Evolutionary conservation across 2,888 invertebrate genomes (phyloP).

Genomic region (Pristionchus maxplancki): DNA sequence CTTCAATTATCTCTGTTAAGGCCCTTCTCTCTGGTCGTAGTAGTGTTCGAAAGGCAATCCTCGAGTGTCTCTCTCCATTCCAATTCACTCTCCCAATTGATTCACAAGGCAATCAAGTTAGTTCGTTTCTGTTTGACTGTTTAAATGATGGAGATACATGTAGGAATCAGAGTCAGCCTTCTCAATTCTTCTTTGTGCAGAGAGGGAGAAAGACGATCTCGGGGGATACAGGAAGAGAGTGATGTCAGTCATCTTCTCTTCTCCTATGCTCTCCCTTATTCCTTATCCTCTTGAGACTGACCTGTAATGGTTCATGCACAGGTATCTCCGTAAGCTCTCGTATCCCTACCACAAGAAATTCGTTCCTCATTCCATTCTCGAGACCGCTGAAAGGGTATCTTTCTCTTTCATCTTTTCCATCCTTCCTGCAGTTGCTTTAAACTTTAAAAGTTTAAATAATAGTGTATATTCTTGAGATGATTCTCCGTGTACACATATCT

Average conservation of each 20-base stretch:
- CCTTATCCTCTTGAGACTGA: not conserved
- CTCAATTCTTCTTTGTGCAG: conserved; percentile 81
- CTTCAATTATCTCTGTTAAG: not conserved
- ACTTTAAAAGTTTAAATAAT: not conserved
- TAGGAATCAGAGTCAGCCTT: conserved; percentile 57
- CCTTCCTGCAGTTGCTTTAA: not conserved
- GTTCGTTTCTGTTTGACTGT: not conserved
- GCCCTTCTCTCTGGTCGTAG: conserved; percentile 19
- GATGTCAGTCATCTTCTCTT: conserved; percentile 76
- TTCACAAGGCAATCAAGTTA: conserved; percentile 54
- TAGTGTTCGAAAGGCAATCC: conserved; percentile 57
- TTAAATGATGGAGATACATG: not conserved
- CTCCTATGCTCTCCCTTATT: not conserved
- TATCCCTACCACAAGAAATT: conserved; percentile 58
- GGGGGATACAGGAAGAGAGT: conserved; percentile 88
- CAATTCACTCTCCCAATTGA: conserved; percentile 55
- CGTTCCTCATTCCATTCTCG: conserved; percentile 57
- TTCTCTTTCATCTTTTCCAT: not conserved
- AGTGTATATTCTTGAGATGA: conserved; percentile 80
- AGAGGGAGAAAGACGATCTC: conserved; percentile 85
- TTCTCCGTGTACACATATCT: conserved; percentile 88
- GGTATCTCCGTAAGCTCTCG: conserved; percentile 77
- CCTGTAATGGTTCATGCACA: not conserved
- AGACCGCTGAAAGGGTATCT: conserved; percentile 57
- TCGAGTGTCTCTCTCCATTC: conserved; percentile 63